Percentiles rank a stretch among this genome's conserved stretches.
phyloP scores from a whole-genome alignment of 2,797 vertebrate genomes.

The Chrosomus eos region DNA sequence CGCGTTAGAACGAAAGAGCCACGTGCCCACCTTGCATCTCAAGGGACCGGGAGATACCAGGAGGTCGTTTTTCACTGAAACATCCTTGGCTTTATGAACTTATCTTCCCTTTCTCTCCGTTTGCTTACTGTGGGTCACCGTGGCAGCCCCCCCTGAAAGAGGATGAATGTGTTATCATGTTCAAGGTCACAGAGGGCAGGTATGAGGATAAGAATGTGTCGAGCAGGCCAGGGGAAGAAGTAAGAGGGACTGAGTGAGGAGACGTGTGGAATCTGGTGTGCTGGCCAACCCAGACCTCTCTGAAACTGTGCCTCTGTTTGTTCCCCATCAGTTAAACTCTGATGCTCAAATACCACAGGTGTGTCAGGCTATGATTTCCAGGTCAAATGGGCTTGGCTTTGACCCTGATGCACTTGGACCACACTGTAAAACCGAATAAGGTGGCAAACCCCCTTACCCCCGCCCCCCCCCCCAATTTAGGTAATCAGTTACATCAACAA shows the following conservation, averaged over 20 bases:
- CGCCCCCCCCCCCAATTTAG: no score
- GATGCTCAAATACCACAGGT: slow-evolving; percentile 37
- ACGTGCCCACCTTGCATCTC: slow-evolving; percentile 41
- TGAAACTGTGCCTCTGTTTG: slow-evolving; percentile 9
- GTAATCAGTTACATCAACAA: no score
- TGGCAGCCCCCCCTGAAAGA: slow-evolving; percentile 54
- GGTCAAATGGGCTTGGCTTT: slow-evolving; percentile 19
- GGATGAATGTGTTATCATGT: slow-evolving; percentile 74
- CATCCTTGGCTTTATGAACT: slow-evolving; percentile 40
- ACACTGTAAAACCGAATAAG: neutral
- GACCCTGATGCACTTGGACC: neutral
- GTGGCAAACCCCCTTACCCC: no score
- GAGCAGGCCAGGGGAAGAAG: slow-evolving; percentile 47
- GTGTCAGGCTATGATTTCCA: slow-evolving; percentile 32
- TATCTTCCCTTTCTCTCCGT: slow-evolving; percentile 25
- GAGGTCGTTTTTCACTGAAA: slow-evolving; percentile 73
- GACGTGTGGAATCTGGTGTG: slow-evolving; percentile 65
- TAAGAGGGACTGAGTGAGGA: slow-evolving; percentile 64
- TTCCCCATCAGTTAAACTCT: slow-evolving; percentile 26
- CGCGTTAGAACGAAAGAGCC: slow-evolving; percentile 13
- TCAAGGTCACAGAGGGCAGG: slow-evolving; percentile 75
- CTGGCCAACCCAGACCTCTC: slow-evolving; percentile 53
- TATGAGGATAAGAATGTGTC: slow-evolving; percentile 72
- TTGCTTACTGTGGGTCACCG: slow-evolving; percentile 40
- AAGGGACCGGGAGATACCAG: slow-evolving; percentile 57